Percentiles rank a stretch among this genome's conserved stretches.
These are phyloP conservation scores for Colinus virginianus DNA, from an alignment of 2,113 vertebrate genomes.

Conservation along the genomic window DNA sequence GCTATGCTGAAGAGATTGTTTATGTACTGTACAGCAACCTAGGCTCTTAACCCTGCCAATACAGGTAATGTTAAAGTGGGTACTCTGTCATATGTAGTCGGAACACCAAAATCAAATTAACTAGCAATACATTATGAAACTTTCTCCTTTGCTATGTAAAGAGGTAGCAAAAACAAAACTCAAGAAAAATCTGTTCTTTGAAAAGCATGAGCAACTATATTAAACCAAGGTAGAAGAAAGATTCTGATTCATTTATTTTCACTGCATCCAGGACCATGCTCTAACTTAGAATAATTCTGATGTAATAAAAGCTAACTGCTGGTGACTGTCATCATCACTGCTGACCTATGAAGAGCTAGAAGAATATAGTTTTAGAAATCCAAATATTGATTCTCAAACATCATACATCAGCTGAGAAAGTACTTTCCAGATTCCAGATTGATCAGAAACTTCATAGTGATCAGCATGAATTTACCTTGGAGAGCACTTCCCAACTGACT, in stretches of 20 bases:
- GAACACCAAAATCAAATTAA: background rate
- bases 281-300: background rate
- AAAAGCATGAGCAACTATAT: background rate
- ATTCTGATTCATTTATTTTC: background rate
- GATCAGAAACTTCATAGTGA: background rate
- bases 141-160: background rate
- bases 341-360: background rate
- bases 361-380: background rate
- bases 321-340: background rate
- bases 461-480: background rate
- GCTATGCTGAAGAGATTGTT: rapidly evolving
- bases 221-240: background rate
- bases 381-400: background rate
- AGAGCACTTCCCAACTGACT: background rate
- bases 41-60: background rate
- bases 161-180: background rate
- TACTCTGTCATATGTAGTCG: background rate
- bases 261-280: background rate
- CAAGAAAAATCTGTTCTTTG: background rate
- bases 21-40: background rate
- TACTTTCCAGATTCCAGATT: background rate
- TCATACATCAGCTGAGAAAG: background rate
- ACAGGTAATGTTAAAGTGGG: background rate
- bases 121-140: background rate
- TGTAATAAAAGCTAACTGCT: background rate